Percentiles rank a stretch among this genome's conserved stretches.
phyloP scores from a whole-genome alignment of 92 coral and sea anemone species.

The Ricordea florida region DNA sequence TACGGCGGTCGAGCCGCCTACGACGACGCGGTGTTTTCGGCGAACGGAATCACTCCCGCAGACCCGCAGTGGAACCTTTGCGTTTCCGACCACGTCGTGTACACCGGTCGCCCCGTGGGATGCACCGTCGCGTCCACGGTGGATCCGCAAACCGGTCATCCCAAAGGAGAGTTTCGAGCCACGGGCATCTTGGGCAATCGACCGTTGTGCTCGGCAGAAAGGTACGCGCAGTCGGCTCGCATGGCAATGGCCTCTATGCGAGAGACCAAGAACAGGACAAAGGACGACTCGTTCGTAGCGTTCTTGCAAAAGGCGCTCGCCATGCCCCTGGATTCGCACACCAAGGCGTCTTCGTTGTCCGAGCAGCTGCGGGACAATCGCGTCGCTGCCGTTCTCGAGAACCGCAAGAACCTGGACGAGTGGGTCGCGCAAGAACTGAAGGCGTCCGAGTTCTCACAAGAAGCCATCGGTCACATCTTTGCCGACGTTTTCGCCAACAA shows the following conservation, averaged over 20 bases:
- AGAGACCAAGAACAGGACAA: background rate
- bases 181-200: background rate
- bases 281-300: background rate
- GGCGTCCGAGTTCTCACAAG: no score
- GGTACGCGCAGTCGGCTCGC: background rate
- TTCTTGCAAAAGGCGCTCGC: background rate
- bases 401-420: no score
- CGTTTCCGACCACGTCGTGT: background rate
- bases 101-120: background rate
- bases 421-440: no score
- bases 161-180: background rate
- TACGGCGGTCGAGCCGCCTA: background rate
- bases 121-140: background rate
- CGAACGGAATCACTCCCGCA: background rate
- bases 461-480: no score
- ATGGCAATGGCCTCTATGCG: conserved; percentile 1
- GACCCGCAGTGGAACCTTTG: background rate
- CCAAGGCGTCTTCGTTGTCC: no score
- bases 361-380: no score
- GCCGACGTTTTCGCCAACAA: no score
- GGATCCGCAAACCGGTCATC: background rate
- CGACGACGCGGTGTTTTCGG: background rate
- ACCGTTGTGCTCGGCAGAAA: background rate
- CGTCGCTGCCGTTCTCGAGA: no score
- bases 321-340: no score